A percentile compares a stretch with the other conserved stretches of the same genome.
These are phyloP conservation scores for Tyria jacobaeae DNA, from an alignment of 2,888 invertebrate species.

Conservation along the genomic window DNA sequence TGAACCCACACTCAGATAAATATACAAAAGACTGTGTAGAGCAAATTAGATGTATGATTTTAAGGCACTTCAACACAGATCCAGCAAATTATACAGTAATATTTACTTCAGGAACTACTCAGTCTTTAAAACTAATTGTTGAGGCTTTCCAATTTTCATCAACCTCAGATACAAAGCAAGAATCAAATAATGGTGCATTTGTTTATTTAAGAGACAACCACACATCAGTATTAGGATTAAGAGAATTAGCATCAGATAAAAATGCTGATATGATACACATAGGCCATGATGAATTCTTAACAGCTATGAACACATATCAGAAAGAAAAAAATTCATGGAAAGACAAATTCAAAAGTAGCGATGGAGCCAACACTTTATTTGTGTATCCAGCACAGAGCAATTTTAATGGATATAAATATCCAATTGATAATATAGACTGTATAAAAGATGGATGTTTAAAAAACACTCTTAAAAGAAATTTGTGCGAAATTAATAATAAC, in stretches of 20 bases:
- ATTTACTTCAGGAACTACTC: slow-evolving; percentile 98
- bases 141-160: slow-evolving; percentile 91
- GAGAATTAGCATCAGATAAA: slow-evolving; percentile 89
- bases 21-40: slow-evolving; percentile 94
- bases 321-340: slow-evolving; percentile 36
- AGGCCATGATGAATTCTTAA: slow-evolving; percentile 85
- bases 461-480: slow-evolving; percentile 66
- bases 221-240: slow-evolving; percentile 97
- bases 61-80: slow-evolving; percentile 94
- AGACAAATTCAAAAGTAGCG: slow-evolving; percentile 50
- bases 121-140: slow-evolving; percentile 92
- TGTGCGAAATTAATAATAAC: slow-evolving; percentile 75
- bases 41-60: slow-evolving; percentile 92
- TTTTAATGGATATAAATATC: slow-evolving; percentile 97
- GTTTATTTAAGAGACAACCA: slow-evolving; percentile 96
- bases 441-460: slow-evolving; percentile 88
- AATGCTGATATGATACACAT: slow-evolving; percentile 86
- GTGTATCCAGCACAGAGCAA: slow-evolving; percentile 97
- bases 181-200: slow-evolving; percentile 87
- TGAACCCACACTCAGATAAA: slow-evolving; percentile 97
- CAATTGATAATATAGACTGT: slow-evolving; percentile 89
- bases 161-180: slow-evolving; percentile 34
- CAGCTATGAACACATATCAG: slow-evolving; percentile 54
- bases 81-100: slow-evolving; percentile 93
- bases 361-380: slow-evolving; percentile 86